Base-by-base conservation (phyloP, 2,113 vertebrate genomes). In the Malurus alboscapulatus region DNA sequence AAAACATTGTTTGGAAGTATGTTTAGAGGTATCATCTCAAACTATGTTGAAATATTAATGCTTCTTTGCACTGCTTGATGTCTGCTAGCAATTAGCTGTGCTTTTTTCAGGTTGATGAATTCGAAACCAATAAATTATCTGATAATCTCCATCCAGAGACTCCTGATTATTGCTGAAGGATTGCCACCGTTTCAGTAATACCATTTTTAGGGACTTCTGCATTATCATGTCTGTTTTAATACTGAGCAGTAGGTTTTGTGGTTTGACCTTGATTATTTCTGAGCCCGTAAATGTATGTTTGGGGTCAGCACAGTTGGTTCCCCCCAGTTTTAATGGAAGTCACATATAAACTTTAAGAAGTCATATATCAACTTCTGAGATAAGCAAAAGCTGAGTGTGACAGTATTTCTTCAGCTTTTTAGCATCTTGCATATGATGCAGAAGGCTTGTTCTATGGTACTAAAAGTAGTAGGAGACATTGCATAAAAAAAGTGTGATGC, bases 41-140 rank as follows among this genome's bases (percentile, higher is more conserved):
- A 32, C 24, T 24, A 0, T n/a, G 36, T 78, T 87, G 93, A 73
- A 90, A 88, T 91, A 94, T 79, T 90, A 68, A 80, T 95, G 95
- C 65, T 50, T 71, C 86, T 81, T 54, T 55, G 65, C 14, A 76
- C 67, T 87, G 90, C 80, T 93, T 72, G 85, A 92, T 96, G 91
- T 89, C 50, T 80, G 59, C 89, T 93, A 92, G 89, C 88, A 96
- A 96, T 96, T 94, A 96, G 84, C 68, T 90, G 38, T 76, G 48
- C 78, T 95, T 93, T 91, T 92, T 84, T 78, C 42, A 84, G 82
- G 81, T 78, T 96, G 95, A 94, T 95, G 93, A 96, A 87, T 95
- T 95, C 96, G 94, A 96, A 96, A 90, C 89, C 38, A 74, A 92
- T 97, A 93, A 95, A 69, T 96, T 97, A 92, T 88, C 94, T 96